phyloP scores from a whole-genome alignment of 2,888 invertebrate genomes.

The Stenoptilia bipunctidactyla region DNA sequence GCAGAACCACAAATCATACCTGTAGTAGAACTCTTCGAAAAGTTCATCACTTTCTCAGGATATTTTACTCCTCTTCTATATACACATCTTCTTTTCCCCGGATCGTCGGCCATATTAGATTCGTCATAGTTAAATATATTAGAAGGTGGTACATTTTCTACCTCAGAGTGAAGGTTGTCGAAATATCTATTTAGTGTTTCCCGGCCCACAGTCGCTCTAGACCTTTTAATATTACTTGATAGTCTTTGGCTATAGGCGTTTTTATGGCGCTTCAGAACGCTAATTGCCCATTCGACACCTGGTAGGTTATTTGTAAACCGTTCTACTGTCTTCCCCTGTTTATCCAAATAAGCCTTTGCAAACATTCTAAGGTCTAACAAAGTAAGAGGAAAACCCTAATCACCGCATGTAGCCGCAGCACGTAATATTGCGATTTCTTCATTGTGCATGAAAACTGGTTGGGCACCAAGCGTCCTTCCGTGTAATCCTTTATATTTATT shows the following conservation, averaged over 20 bases:
- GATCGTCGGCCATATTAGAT: not conserved
- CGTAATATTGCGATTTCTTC: too few relatives aligned
- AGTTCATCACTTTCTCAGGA: too few relatives aligned
- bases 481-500: too few relatives aligned
- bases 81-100: not conserved
- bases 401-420: too few relatives aligned
- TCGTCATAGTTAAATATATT: constrained; percentile 4
- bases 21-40: not conserved
- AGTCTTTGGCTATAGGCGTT: too few relatives aligned
- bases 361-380: too few relatives aligned
- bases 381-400: too few relatives aligned
- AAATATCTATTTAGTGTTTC: constrained; percentile 2
- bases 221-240: constrained; percentile 1
- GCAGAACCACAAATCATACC: constrained; percentile 8
- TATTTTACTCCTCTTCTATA: constrained; percentile 2
- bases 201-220: not conserved
- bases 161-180: not conserved
- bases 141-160: not conserved
- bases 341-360: too few relatives aligned
- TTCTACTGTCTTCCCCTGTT: too few relatives aligned
- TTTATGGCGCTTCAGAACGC: constrained; percentile 2
- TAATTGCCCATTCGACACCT: constrained; percentile 3
- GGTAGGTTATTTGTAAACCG: too few relatives aligned
- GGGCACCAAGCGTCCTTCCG: too few relatives aligned
- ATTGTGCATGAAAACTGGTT: too few relatives aligned